Evolutionary conservation across 2,797 vertebrate species (phyloP), one percentile per base, ranked within the genome.

Genomic region (Crax fasciolata): DNA sequence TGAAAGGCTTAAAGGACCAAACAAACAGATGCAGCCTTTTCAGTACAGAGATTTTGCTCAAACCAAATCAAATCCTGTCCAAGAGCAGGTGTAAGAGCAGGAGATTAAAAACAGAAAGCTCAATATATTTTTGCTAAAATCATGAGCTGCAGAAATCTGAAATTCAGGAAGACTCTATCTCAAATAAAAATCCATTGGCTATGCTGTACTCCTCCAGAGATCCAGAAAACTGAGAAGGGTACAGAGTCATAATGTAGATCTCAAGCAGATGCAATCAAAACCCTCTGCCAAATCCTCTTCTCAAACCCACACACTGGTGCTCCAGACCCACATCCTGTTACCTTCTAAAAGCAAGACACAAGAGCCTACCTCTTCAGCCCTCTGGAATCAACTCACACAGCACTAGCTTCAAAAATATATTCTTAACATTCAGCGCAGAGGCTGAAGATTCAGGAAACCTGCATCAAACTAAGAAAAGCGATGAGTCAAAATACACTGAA

Each of bases 281-380:
- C 21, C 8, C 19, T 75, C 63, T 39, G 73, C 18, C 24, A 87
- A 74, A 28, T 72, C 70, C 61, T 73, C 73, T 44, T 70, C 83
- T 87, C 25, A 79, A 73, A 48, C 48, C 30, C 27, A 71, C 65
- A 27, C 3, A 9, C 10, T 24, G 90, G 63, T 32, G 70, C 58
- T 71, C 52, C 78, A 79, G 44, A 93, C 81, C 89, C 91, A 96
- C 89, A 97, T 96, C 96, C 97, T 96, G 74, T 92, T 90, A 94
- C 77, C 84, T 75, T 75, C 71, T 62, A 80, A 94, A 95, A 90
- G 63, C 76, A 96, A 95, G 90, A 39, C 71, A 76, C 93, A 96
- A 67, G 39, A 89, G 44, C 57, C 81, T 24, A 88, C 65, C 79
- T 89, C 78, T 55, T 70, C 79, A 51, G 39, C 48, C 21, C 52